These are phyloP conservation scores for Pongo abelii DNA, from an alignment of 2,113 vertebrate species.

Conservation along the genomic window DNA sequence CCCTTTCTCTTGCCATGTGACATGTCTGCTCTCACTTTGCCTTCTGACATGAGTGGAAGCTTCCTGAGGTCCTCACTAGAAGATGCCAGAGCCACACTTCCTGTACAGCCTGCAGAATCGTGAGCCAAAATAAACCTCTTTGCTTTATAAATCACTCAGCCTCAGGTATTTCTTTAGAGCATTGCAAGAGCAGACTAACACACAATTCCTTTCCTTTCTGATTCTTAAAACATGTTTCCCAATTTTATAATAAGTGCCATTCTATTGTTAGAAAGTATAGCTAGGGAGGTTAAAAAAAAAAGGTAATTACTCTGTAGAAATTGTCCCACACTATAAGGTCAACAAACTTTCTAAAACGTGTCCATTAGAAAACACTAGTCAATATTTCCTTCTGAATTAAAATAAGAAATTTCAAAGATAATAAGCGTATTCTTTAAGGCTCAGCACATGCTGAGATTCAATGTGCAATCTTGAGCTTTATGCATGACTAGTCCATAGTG, in stretches of 20 bases:
- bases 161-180: no score
- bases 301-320: constrained; percentile 23
- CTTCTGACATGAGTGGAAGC: no score
- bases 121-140: no score
- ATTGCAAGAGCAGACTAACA: no score
- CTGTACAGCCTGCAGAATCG: no score
- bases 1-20: no score
- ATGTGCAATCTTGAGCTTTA: background rate
- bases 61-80: no score
- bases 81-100: no score
- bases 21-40: no score
- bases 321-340: background rate
- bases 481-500: background rate
- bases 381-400: background rate
- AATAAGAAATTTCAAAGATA: background rate
- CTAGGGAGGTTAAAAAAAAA: background rate
- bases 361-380: background rate
- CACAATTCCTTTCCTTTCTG: background rate
- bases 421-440: background rate
- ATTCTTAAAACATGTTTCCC: background rate
- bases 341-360: background rate
- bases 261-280: background rate
- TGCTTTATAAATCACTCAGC: no score
- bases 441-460: background rate
- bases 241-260: background rate